These are phyloP conservation scores for Trilocha varians DNA, from an alignment of 2,888 invertebrate species.

Conservation along the genomic window DNA sequence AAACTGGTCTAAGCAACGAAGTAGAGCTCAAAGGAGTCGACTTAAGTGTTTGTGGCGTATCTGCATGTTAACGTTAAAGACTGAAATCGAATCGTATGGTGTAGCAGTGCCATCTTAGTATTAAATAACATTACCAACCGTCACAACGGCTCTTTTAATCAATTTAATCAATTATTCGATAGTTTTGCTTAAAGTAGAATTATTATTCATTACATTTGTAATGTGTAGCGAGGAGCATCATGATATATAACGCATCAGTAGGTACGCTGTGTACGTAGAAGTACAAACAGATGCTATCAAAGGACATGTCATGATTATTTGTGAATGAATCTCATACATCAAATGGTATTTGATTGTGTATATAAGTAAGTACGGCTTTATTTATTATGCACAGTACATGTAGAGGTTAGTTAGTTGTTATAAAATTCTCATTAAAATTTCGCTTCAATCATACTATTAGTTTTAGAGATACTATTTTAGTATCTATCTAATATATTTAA, in stretches of 20 bases:
- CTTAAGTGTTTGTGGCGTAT: slow-evolving; percentile 25
- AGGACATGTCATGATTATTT: slow-evolving; percentile 35
- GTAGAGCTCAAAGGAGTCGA: slow-evolving; percentile 1
- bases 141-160: slow-evolving; percentile 42
- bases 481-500: slow-evolving; percentile 39
- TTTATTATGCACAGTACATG: slow-evolving; percentile 47
- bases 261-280: slow-evolving; percentile 35
- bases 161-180: slow-evolving; percentile 32
- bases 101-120: slow-evolving; percentile 68
- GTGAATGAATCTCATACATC: slow-evolving; percentile 54
- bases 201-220: slow-evolving; percentile 8
- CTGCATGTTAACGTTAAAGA: slow-evolving; percentile 50
- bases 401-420: slow-evolving; percentile 19
- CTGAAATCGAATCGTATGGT: slow-evolving; percentile 63
- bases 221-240: not conserved
- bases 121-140: slow-evolving; percentile 32
- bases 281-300: slow-evolving; percentile 34
- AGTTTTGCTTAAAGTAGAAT: slow-evolving; percentile 29
- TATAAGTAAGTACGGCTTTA: slow-evolving; percentile 42
- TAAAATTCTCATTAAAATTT: slow-evolving; percentile 40
- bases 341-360: slow-evolving; percentile 42
- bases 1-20: slow-evolving; percentile 47
- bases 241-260: slow-evolving; percentile 22
- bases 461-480: not conserved
- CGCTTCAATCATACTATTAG: slow-evolving; percentile 35